Evolutionary conservation across 2,797 vertebrate genomes (phyloP).

Genomic region (Sphenodon punctatus): DNA sequence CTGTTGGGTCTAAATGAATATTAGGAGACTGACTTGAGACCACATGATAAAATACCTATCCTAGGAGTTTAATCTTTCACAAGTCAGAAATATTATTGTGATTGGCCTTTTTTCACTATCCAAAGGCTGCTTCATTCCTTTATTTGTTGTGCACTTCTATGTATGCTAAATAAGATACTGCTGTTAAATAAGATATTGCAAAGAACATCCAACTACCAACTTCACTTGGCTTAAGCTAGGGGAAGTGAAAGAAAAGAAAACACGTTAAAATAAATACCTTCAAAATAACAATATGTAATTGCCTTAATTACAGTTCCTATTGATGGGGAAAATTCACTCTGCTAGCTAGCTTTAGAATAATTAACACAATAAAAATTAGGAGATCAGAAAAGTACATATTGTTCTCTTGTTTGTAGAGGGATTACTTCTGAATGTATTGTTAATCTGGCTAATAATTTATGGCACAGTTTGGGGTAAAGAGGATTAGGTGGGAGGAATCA

Average conservation of each 20-base stretch:
- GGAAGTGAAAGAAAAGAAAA: constrained; percentile 6
- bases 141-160: neutral
- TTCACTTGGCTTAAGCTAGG: neutral
- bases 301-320: constrained; percentile 34
- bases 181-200: neutral
- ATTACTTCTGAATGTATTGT: constrained; percentile 44
- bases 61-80: neutral
- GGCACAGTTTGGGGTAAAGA: constrained; percentile 39
- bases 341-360: constrained; percentile 48
- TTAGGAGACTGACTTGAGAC: neutral
- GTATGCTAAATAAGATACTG: no score
- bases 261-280: neutral
- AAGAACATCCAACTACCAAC: neutral
- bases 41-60: neutral
- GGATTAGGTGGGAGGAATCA: constrained; percentile 58
- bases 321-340: neutral
- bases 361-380: constrained; percentile 52
- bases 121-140: neutral
- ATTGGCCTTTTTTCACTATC: neutral
- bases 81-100: neutral
- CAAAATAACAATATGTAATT: constrained; percentile 27
- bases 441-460: constrained; percentile 57
- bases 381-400: constrained; percentile 30
- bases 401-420: constrained; percentile 37
- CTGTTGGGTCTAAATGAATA: neutral